Conservation (phyloP, 2,888 invertebrate genomes). For the Arctia plantaginis region DNA sequence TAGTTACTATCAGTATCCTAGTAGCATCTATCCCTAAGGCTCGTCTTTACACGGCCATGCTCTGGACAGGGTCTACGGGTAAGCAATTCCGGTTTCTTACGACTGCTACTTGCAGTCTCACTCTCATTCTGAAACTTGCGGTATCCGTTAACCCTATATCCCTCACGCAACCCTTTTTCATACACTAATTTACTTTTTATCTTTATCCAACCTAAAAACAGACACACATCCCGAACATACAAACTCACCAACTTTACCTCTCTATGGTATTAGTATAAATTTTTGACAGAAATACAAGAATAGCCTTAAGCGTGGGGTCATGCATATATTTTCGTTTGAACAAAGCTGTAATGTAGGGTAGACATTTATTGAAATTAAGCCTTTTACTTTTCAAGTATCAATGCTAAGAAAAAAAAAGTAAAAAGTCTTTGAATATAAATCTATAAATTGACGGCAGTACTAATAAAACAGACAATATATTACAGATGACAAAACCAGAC, state of each 20-base stretch:
- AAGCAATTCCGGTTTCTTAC: no score
- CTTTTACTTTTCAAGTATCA: neutral
- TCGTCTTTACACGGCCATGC: no score
- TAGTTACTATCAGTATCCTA: no score
- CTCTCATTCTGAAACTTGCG: no score
- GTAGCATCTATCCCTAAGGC: no score
- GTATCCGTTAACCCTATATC: no score
- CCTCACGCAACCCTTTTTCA: no score
- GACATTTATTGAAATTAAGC: neutral
- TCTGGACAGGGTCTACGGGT: no score
- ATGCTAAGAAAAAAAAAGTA: neutral
- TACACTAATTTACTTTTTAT: neutral
- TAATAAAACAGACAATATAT: constrained; percentile 2
- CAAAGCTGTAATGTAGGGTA: neutral
- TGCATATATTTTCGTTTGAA: neutral
- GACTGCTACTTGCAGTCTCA: no score
- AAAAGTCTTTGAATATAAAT: neutral
- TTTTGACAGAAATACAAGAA: neutral
- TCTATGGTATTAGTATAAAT: neutral
- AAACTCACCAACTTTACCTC: no score
- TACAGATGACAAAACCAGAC: neutral
- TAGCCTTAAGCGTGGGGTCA: neutral
- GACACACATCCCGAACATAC: no score
- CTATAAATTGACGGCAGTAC: neutral
- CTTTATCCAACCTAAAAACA: neutral